Evolutionary conservation across 1,140 invertebrate species (phyloP).

Genomic region (Luehdorfia chinensis): DNA sequence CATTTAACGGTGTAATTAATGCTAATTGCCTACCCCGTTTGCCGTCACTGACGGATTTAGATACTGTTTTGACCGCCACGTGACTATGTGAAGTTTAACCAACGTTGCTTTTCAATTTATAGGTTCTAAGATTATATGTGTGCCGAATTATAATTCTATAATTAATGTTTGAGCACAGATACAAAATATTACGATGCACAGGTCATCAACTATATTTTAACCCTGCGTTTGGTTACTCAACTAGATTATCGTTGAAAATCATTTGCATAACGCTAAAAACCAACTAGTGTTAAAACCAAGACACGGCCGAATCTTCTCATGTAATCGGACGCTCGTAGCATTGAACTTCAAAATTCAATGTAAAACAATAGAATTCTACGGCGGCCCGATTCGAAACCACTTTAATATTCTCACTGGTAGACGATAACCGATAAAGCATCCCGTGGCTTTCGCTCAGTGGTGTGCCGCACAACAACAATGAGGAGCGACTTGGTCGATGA

Average conservation of each 20-base stretch:
- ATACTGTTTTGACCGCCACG: constrained; percentile 1
- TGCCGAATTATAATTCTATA: not conserved
- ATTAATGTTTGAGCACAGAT: too few relatives aligned
- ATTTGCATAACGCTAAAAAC: too few relatives aligned
- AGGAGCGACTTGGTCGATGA: constrained; percentile 60
- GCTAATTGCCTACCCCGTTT: constrained; percentile 1
- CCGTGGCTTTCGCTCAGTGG: constrained; percentile 43
- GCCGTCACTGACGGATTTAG: constrained; percentile 3
- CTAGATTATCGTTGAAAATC: too few relatives aligned
- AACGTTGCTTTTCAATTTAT: constrained; percentile 1
- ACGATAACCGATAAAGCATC: constrained; percentile 63
- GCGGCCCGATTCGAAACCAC: constrained; percentile 33
- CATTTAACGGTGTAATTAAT: constrained; percentile 5
- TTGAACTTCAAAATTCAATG: constrained; percentile 57
- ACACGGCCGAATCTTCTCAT: constrained; percentile 39
- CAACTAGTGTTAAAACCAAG: constrained; percentile 46
- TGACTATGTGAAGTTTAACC: constrained; percentile 6
- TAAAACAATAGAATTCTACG: constrained; percentile 31
- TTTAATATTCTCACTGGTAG: constrained; percentile 53
- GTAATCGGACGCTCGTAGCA: constrained; percentile 44
- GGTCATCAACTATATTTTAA: too few relatives aligned
- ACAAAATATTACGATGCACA: too few relatives aligned
- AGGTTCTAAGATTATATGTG: not conserved
- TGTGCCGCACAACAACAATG: constrained; percentile 59
- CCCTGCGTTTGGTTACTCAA: too few relatives aligned